These are phyloP conservation scores for Hyperopisus bebe DNA, from an alignment of 2,113 vertebrate genomes.

Conservation along the genomic window DNA sequence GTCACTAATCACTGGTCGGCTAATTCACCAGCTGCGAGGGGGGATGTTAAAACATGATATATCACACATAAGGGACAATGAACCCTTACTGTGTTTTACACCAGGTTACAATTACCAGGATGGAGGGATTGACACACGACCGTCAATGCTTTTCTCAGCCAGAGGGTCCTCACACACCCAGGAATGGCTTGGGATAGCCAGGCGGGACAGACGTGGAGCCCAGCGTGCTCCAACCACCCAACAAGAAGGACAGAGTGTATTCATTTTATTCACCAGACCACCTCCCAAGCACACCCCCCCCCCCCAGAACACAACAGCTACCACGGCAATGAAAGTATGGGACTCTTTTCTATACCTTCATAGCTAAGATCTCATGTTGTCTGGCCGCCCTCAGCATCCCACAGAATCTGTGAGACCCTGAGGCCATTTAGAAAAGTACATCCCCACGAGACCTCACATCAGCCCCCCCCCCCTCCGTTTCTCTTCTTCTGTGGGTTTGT, in stretches of 20 bases:
- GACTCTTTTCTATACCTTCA: background rate
- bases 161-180: background rate
- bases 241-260: background rate
- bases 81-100: background rate
- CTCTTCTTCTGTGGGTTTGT: slow-evolving; percentile 35
- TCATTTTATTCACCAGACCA: background rate
- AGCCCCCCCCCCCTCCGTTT: slow-evolving; percentile 22
- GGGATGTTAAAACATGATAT: background rate
- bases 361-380: background rate
- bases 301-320: background rate
- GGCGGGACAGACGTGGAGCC: background rate
- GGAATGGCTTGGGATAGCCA: background rate
- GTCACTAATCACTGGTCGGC: background rate
- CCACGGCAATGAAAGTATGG: background rate
- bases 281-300: background rate
- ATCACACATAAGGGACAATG: background rate
- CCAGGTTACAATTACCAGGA: background rate
- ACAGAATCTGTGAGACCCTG: background rate
- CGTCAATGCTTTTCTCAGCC: background rate
- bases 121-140: background rate
- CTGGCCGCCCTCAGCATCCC: background rate
- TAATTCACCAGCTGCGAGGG: background rate
- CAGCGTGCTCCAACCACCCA: background rate
- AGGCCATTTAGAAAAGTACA: background rate
- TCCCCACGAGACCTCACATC: background rate